phyloP scores from a whole-genome alignment of 64 coral and sea anemone species.

The Montipora capricornis region DNA sequence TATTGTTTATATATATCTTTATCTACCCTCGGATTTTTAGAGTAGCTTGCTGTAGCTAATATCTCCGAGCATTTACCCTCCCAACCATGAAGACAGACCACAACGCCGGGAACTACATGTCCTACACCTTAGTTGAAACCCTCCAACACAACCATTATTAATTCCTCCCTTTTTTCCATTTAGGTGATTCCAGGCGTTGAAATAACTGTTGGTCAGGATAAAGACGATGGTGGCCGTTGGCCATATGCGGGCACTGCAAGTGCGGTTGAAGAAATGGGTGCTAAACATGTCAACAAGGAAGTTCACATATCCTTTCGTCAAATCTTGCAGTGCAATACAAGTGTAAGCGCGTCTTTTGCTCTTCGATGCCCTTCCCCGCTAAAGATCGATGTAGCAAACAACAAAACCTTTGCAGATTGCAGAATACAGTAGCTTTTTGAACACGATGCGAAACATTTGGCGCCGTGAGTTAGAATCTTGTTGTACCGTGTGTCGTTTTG shows the following conservation, averaged over 20 bases:
- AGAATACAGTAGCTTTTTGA: too few species aligned
- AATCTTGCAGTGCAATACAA: not conserved
- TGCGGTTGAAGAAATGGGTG: constrained; percentile 79
- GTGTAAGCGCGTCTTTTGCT: not conserved
- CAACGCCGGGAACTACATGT: too few species aligned
- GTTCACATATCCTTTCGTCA: constrained; percentile 90
- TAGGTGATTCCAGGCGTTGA: constrained; percentile 83
- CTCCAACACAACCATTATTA: not conserved
- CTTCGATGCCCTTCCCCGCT: not conserved
- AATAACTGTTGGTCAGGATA: constrained; percentile 87
- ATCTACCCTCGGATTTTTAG: too few species aligned
- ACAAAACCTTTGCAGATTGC: too few species aligned
- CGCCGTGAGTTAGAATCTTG: too few species aligned
- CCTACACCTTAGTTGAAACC: not conserved
- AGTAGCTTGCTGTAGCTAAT: too few species aligned
- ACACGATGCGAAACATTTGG: too few species aligned
- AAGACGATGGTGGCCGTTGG: constrained; percentile 77
- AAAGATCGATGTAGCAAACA: too few species aligned
- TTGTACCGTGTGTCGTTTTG: too few species aligned
- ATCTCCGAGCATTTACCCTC: too few species aligned
- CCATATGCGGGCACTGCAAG: constrained; percentile 86
- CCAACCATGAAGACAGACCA: too few species aligned
- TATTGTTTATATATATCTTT: too few species aligned
- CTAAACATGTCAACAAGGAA: constrained; percentile 85
- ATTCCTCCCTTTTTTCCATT: not conserved